These are phyloP conservation scores for Listronotus oregonensis DNA, from an alignment of 1,140 invertebrate species.

Conservation along the genomic window DNA sequence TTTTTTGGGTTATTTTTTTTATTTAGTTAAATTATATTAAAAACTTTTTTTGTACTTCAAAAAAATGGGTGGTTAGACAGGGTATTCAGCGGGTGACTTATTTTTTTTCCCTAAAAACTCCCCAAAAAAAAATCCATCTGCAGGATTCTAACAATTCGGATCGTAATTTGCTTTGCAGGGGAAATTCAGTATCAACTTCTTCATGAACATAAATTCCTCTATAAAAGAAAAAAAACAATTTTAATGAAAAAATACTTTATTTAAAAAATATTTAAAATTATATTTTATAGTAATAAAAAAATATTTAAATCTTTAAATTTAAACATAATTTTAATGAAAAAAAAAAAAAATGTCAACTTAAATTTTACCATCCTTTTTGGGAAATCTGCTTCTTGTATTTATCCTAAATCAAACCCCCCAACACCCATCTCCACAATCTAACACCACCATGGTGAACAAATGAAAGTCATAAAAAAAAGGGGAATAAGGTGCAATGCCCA, in stretches of 20 bases:
- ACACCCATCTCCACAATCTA: slow-evolving; percentile 85
- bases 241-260: neutral
- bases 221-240: slow-evolving; percentile 32
- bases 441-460: slow-evolving; percentile 87
- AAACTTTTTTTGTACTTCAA: too few species aligned
- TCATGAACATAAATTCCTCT: slow-evolving; percentile 79
- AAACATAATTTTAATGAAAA: too few species aligned
- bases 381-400: slow-evolving; percentile 80
- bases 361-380: slow-evolving; percentile 76
- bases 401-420: slow-evolving; percentile 92
- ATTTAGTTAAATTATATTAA: too few species aligned
- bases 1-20: too few species aligned
- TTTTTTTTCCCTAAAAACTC: slow-evolving; percentile 16
- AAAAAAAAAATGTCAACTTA: neutral
- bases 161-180: slow-evolving; percentile 67
- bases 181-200: slow-evolving; percentile 74
- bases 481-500: slow-evolving; percentile 64
- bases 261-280: too few species aligned
- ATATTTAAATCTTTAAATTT: too few species aligned
- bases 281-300: too few species aligned
- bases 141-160: slow-evolving; percentile 66
- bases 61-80: too few species aligned
- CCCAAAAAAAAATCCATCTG: slow-evolving; percentile 64
- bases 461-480: slow-evolving; percentile 90
- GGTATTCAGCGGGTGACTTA: too few species aligned